Conservation (phyloP, 2,888 invertebrate species). For the Sabellastarte sp. region DNA sequence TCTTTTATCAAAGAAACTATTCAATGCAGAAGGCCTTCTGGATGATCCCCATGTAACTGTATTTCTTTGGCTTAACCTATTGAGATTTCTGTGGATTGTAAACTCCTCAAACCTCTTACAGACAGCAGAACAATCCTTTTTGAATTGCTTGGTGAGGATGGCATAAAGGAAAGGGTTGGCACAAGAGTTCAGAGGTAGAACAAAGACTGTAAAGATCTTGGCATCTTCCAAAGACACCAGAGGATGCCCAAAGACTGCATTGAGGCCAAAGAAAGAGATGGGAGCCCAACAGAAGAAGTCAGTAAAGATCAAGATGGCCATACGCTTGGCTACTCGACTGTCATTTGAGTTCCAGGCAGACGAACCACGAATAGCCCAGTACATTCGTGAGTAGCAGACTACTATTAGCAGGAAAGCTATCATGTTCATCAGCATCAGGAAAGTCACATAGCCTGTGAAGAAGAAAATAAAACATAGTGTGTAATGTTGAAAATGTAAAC, state of each 20-base stretch:
- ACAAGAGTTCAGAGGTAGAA: constrained; percentile 92
- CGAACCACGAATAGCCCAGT: constrained; percentile 94
- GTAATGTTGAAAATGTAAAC: too few relatives aligned
- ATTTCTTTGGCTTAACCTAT: too few relatives aligned
- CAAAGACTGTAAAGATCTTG: constrained; percentile 92
- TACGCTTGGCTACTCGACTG: constrained; percentile 90
- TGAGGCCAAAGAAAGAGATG: constrained; percentile 91
- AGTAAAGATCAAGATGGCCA: constrained; percentile 94
- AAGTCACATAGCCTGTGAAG: constrained; percentile 51
- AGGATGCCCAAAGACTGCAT: constrained; percentile 86
- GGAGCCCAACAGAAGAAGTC: constrained; percentile 98
- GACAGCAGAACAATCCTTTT: constrained; percentile 92
- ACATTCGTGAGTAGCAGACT: constrained; percentile 96
- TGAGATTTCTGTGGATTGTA: too few relatives aligned
- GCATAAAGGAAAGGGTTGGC: constrained; percentile 98
- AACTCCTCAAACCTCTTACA: constrained; percentile 94
- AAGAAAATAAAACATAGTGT: too few relatives aligned
- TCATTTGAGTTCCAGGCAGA: constrained; percentile 95
- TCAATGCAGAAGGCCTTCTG: too few relatives aligned
- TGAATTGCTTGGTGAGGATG: constrained; percentile 95
- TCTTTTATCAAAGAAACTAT: too few relatives aligned
- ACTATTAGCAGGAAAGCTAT: constrained; percentile 89
- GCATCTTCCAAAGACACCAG: constrained; percentile 91
- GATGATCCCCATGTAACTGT: too few relatives aligned
- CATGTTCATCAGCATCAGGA: constrained; percentile 53